Conservation (phyloP, 2,113 vertebrate genomes). For the Archilochus colubris region DNA sequence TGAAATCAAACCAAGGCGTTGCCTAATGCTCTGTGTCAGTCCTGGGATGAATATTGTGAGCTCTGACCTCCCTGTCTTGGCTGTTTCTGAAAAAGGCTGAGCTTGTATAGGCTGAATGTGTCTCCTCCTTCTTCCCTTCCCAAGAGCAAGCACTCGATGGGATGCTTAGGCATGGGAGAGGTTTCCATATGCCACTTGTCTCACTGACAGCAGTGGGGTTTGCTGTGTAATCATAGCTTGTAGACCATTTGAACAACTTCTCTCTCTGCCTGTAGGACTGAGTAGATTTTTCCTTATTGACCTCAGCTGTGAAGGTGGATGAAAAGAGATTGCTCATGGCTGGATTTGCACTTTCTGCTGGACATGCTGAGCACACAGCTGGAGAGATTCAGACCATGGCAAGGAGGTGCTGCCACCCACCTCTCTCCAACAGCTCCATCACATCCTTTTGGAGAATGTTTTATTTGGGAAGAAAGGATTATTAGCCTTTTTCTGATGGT, state of each 20-base stretch:
- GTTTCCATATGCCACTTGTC: neutral
- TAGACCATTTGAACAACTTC: neutral
- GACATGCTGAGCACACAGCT: neutral
- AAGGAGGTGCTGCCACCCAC: neutral
- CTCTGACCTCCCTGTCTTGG: too few species aligned
- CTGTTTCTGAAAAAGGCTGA: neutral
- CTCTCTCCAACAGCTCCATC: neutral
- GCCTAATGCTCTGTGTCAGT: neutral
- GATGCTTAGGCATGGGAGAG: neutral
- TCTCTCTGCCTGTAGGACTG: neutral
- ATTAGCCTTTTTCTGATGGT: neutral
- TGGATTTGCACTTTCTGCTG: neutral
- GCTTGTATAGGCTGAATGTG: rapidly evolving
- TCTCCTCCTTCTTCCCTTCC: neutral
- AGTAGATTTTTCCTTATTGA: neutral
- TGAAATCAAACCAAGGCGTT: neutral
- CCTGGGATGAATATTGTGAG: rapidly evolving
- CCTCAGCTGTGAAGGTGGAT: neutral
- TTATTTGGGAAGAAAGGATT: neutral
- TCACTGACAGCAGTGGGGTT: neutral
- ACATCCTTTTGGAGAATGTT: neutral
- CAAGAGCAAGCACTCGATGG: rapidly evolving
- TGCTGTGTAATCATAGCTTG: neutral
- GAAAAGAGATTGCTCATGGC: neutral
- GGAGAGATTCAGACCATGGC: neutral